Conservation (phyloP, 1,140 invertebrate species). For the Aricia agestis region DNA sequence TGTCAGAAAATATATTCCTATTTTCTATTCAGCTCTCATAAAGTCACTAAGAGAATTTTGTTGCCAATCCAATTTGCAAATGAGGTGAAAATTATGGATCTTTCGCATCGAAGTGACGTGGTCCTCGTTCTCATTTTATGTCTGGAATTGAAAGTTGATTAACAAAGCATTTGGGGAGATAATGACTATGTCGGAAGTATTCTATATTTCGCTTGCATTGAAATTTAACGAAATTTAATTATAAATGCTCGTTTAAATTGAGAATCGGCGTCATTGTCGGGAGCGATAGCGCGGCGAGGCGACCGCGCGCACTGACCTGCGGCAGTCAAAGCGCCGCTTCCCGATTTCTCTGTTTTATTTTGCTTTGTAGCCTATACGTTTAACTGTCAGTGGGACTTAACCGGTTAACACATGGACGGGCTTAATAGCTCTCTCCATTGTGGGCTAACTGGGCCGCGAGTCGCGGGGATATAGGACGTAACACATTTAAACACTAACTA, state of each 20-base stretch:
- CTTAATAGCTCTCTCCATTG: slow-evolving; percentile 56
- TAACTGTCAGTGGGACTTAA: slow-evolving; percentile 48
- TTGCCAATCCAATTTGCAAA: slow-evolving; percentile 1
- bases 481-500: slow-evolving; percentile 35
- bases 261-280: slow-evolving; percentile 8
- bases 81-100: background rate
- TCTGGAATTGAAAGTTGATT: background rate
- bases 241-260: background rate
- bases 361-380: slow-evolving; percentile 32
- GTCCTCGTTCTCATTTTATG: background rate
- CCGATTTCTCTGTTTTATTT: slow-evolving; percentile 29
- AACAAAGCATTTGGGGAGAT: background rate
- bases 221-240: slow-evolving; percentile 4
- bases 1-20: slow-evolving; percentile 5
- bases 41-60: background rate
- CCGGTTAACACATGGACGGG: slow-evolving; percentile 58
- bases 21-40: background rate
- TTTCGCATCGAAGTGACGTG: background rate
- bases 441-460: slow-evolving; percentile 39
- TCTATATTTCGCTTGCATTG: background rate
- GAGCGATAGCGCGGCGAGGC: slow-evolving; percentile 10
- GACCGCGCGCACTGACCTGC: slow-evolving; percentile 30
- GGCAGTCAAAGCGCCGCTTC: slow-evolving; percentile 19
- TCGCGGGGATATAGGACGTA: slow-evolving; percentile 31
- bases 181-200: too few relatives aligned